phyloP scores from a whole-genome alignment of 1,140 invertebrate species.

The Fopius arisanus region DNA sequence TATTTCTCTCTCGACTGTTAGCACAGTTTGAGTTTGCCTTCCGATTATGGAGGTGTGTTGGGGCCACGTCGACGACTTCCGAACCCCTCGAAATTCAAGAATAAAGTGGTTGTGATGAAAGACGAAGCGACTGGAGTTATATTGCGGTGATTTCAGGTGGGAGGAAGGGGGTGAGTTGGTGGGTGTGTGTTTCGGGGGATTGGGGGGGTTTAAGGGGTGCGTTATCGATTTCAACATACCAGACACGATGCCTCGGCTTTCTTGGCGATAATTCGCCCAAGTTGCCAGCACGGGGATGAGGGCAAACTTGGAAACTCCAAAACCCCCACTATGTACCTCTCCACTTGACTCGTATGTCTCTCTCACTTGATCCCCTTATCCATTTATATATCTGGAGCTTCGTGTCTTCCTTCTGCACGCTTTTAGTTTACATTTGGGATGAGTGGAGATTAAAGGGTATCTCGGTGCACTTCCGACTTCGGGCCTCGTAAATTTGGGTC shows the following conservation, averaged over 20 bases:
- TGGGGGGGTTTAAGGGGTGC: constrained; percentile 34
- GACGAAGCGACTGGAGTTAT: constrained; percentile 32
- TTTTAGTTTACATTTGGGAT: constrained; percentile 9
- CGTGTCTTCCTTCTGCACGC: background rate
- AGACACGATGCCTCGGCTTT: constrained; percentile 50
- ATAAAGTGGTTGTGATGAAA: constrained; percentile 23
- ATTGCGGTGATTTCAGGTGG: no score
- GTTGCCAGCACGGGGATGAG: background rate
- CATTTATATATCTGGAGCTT: background rate
- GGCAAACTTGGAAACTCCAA: constrained; percentile 27
- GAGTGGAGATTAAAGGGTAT: constrained; percentile 7
- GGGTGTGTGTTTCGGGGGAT: constrained; percentile 26
- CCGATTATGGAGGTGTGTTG: background rate
- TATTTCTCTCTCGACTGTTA: background rate
- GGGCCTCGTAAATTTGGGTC: constrained; percentile 17
- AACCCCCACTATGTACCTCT: background rate
- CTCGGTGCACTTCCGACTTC: constrained; percentile 4
- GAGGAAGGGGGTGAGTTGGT: constrained; percentile 25
- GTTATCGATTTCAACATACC: constrained; percentile 53
- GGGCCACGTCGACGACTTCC: background rate
- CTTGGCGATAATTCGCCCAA: constrained; percentile 47
- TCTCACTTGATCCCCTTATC: background rate
- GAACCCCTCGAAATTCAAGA: background rate
- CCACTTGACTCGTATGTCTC: background rate
- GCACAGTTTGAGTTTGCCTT: constrained; percentile 8